These are phyloP conservation scores for Sesamia inferens DNA, from an alignment of 2,888 invertebrate genomes.

Conservation along the genomic window DNA sequence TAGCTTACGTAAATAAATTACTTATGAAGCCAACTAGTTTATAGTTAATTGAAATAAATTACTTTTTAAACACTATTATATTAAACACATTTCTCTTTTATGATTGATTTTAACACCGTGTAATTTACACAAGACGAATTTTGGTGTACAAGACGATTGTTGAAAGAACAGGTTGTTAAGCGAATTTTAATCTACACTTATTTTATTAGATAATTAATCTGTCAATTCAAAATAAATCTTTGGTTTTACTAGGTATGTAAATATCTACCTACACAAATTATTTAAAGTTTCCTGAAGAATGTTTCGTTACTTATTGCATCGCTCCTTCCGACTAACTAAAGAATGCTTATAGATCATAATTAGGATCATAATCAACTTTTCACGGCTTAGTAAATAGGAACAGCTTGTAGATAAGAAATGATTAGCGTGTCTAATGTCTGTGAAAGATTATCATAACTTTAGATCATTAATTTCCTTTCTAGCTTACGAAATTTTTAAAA, in stretches of 20 bases:
- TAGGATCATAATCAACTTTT: slow-evolving; percentile 33
- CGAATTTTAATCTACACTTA: not conserved
- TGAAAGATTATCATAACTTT: slow-evolving; percentile 41
- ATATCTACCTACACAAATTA: slow-evolving; percentile 5
- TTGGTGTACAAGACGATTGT: not conserved
- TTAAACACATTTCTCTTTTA: slow-evolving; percentile 20
- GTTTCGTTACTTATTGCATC: slow-evolving; percentile 18
- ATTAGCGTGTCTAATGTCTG: slow-evolving; percentile 46
- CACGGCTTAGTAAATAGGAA: slow-evolving; percentile 35
- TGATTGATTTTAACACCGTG: not conserved
- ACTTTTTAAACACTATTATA: slow-evolving; percentile 7
- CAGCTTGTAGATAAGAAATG: slow-evolving; percentile 43
- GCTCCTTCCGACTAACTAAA: slow-evolving; percentile 26
- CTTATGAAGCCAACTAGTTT: slow-evolving; percentile 4
- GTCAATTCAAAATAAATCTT: not conserved
- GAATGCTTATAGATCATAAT: slow-evolving; percentile 36
- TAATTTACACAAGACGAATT: not conserved
- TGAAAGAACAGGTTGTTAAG: not conserved
- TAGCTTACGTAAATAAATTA: slow-evolving; percentile 13
- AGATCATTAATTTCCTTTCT: slow-evolving; percentile 49
- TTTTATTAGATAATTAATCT: not conserved
- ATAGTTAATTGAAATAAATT: slow-evolving; percentile 6
- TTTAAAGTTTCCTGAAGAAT: slow-evolving; percentile 4
- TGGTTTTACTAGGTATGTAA: too few species aligned
- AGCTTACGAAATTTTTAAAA: slow-evolving; percentile 22